Conservation (phyloP, 2,113 vertebrate species). For the Zosterops lateralis region DNA sequence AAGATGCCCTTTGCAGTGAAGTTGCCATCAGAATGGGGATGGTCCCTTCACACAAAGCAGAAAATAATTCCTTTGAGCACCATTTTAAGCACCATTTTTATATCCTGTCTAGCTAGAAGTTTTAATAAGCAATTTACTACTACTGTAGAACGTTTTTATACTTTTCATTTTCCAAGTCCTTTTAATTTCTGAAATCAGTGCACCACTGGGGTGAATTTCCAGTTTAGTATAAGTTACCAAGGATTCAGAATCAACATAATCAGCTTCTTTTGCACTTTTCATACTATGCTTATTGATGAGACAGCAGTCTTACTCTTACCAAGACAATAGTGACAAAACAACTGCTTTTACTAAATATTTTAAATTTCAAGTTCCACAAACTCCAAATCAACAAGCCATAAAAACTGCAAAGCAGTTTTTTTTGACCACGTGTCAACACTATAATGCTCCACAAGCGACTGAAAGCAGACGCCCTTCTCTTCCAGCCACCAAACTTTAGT, state of each 20-base stretch:
- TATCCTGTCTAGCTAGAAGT: not conserved
- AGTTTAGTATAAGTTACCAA: not conserved
- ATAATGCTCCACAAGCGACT: not conserved
- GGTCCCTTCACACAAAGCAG: not conserved
- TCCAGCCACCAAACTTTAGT: not conserved
- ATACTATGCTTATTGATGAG: not conserved
- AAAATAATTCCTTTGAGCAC: not conserved
- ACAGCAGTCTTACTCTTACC: not conserved
- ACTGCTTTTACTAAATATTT: not conserved
- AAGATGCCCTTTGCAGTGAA: not conserved
- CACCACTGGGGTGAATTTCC: not conserved
- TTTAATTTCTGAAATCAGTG: not conserved
- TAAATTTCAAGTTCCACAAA: not conserved
- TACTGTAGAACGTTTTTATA: not conserved
- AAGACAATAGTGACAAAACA: not conserved
- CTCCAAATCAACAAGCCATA: not conserved
- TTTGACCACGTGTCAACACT: not conserved
- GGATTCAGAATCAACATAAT: not conserved
- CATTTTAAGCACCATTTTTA: not conserved
- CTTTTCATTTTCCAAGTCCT: not conserved
- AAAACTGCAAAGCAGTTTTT: not conserved
- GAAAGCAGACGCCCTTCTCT: constrained; percentile 26
- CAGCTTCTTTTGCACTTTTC: not conserved
- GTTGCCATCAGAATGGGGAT: not conserved
- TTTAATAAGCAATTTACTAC: not conserved